Evolutionary conservation across 2,888 invertebrate species (phyloP), one percentile per base, ranked within the genome.

Genomic region (Lasioglossum figueresi): DNA sequence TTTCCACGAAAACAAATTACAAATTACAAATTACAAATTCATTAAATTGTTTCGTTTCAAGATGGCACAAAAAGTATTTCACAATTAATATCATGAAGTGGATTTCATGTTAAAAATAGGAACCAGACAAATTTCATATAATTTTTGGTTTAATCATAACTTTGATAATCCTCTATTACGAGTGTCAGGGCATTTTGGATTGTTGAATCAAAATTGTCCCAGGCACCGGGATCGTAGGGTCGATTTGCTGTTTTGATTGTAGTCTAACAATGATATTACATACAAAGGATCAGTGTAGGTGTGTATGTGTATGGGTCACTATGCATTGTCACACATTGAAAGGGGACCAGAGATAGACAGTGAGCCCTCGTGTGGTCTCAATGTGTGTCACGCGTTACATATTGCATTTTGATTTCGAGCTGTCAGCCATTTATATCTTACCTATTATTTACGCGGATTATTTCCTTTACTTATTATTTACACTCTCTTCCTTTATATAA

Each of bases 341-440:
- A 91, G 89, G 86, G 89, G 85, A 83, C 87, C 92, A 74, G 79
- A 76, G 34, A 63, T 31, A n/a, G 4, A 79, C 43, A 82, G 70
- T 80, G 85, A 78, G 56, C 76, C 79, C 70, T 82, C 43, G 45
- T 71, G 34, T 87, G 86, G 75, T 85, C 82, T 87, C 87, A 88
- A 87, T 88, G 88, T 85, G 68, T 79, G 82, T 86, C 86, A 88
- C 80, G 88, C 84, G 80, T 86, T 89, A 89, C 88, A 91, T 88
- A 84, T 92, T 88, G 87, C 85, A 91, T 93, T 93, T 93, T 93
- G 93, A 93, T 93, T 93, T 92, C 90, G 91, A 92, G 92, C 92
- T 91, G 90, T 91, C 91, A 93, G 93, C 93, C 93, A 93, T 93
- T 92, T 91, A n/a, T 80, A 12, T 77, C 83, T 88, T 89, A 87